A percentile compares a stretch with the other conserved stretches of the same genome.
These are phyloP conservation scores for Tragulus kanchil DNA, from an alignment of 2,113 vertebrate genomes.

Conservation along the genomic window DNA sequence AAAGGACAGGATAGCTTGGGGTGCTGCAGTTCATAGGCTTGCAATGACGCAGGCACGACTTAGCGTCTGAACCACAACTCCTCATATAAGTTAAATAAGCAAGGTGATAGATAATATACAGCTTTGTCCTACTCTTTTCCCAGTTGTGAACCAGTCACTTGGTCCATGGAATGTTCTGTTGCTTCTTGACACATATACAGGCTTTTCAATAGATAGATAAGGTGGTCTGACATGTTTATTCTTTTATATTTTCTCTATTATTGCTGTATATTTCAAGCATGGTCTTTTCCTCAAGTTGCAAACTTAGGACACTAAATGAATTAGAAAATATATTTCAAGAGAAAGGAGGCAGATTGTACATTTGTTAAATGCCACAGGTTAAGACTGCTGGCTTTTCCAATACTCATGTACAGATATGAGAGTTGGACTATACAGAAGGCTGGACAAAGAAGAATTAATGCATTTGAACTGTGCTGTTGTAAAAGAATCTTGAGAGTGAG, in stretches of 20 bases:
- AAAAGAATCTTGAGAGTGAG: background rate
- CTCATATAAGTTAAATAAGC: background rate
- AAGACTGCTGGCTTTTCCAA: background rate
- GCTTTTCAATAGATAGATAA: background rate
- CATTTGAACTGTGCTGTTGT: background rate
- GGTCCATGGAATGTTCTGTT: background rate
- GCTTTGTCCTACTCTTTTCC: background rate
- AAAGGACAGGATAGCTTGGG: background rate
- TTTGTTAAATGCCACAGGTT: background rate
- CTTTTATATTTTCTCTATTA: background rate
- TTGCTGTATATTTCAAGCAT: background rate
- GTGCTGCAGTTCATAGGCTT: background rate
- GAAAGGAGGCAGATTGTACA: background rate
- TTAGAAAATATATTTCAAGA: constrained; percentile 23
- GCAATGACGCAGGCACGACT: background rate
- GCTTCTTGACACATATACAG: background rate
- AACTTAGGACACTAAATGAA: background rate
- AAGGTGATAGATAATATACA: background rate
- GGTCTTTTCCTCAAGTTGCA: background rate
- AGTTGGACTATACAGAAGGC: background rate
- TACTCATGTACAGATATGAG: background rate
- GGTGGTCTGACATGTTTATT: background rate
- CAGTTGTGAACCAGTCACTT: background rate
- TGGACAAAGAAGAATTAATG: background rate
- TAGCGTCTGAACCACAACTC: background rate